Evolutionary conservation across 2,797 vertebrate species (phyloP), one percentile per base, ranked within the genome.

Genomic region (Eidolon dupreanum): DNA sequence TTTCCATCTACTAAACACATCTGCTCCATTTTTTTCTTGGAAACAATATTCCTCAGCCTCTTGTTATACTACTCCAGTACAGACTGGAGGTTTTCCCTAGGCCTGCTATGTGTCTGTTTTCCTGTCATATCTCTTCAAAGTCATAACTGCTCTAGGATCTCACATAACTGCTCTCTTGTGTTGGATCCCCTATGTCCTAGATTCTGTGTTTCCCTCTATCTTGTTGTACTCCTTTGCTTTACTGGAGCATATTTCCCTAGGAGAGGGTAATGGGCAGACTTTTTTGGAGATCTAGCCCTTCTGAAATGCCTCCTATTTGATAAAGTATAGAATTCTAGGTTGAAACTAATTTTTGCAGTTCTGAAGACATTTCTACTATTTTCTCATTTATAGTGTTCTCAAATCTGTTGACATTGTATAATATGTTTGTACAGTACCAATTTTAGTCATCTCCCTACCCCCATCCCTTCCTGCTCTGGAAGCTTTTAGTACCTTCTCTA

Each of bases 261-360:
- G 68, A 90, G 84, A 73, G 68, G 31, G 43, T 33, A 41, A 13
- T 24, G 13, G 20, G 19, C 46, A 55, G n/a, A 81, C 17, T 41
- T 84, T 74, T 73, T 66, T 31, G 49, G 78, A 82, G 26, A 66
- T 78, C 63, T 87, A 46, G 13, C 51, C 5, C 79, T 20, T 93
- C 33, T 66, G 65, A 70, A 91, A 61, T 28, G 19, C 10, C n/a
- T 79, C 26, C 12, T 70, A 0, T 85, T 88, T 82, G 75, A 41
- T 77, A 73, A 16, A 85, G 31, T 73, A 26, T 83, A 57, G 71
- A 79, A 82, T 92, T 93, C 63, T 93, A 59, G n/a, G 31, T 89
- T 91, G 86, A 94, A 95, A 75, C 11, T 89, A 87, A 81, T 57
- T 89, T 95, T 70, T 43, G 16, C 20, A 66, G 26, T 66, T 49